Evolutionary conservation across 2,797 vertebrate species (phyloP).

Genomic region (Sebastes glaucus): DNA sequence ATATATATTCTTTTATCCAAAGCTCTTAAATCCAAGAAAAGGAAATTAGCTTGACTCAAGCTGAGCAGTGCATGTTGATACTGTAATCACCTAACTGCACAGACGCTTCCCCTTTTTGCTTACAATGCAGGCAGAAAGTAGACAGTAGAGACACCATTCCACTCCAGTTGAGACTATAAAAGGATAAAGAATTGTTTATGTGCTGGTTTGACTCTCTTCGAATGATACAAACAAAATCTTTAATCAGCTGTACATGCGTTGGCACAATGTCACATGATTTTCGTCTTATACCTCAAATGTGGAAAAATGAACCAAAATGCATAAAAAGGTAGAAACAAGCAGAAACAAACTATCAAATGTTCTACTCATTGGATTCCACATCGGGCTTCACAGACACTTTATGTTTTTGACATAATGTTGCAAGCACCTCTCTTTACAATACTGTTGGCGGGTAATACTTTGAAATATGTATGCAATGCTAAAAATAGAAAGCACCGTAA

Average conservation of each 20-base stretch:
- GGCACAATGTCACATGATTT: constrained; percentile 51
- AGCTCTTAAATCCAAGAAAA: constrained; percentile 12
- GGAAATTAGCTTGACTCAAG: constrained; percentile 13
- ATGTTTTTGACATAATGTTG: constrained; percentile 10
- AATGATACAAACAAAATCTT: constrained; percentile 59
- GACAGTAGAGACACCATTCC: neutral
- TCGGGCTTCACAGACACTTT: constrained; percentile 1
- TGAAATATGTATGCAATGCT: constrained; percentile 26
- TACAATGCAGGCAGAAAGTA: neutral
- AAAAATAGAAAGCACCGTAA: constrained; percentile 18
- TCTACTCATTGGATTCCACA: neutral
- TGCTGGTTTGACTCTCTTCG: constrained; percentile 19
- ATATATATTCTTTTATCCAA: neutral
- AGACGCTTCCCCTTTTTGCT: neutral
- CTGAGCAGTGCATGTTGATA: neutral
- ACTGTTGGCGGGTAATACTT: constrained; percentile 49
- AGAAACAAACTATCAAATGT: neutral
- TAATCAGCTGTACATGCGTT: constrained; percentile 68
- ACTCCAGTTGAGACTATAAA: neutral
- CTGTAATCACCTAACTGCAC: constrained; percentile 16
- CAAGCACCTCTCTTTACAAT: constrained; percentile 46
- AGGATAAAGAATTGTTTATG: neutral
- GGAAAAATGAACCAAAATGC: constrained; percentile 38
- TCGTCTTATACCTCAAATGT: too few species aligned
- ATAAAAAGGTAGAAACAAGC: constrained; percentile 36